Percentiles rank a stretch among this genome's conserved stretches.
Conservation (phyloP, 2,888 invertebrate species). For the Acanthosepion lycidas region DNA sequence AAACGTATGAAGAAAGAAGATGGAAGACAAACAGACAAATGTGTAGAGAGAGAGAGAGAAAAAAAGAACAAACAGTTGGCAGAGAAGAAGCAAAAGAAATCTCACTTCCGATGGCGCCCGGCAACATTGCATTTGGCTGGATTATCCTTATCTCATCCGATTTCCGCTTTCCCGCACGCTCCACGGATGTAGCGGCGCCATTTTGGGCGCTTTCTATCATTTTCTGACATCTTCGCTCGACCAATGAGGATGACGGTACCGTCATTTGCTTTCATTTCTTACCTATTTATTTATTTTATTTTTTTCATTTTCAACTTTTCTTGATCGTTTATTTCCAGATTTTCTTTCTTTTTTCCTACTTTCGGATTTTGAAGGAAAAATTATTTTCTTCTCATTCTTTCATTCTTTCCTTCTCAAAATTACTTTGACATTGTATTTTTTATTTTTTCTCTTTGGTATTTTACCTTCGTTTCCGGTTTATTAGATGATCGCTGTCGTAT, state of each 20-base stretch:
- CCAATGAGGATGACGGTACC: not conserved
- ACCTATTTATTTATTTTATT: not conserved
- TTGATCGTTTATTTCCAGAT: no score
- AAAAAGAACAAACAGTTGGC: not conserved
- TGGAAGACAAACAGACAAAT: not conserved
- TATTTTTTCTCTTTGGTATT: no score
- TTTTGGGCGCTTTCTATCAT: not conserved
- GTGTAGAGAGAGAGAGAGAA: not conserved
- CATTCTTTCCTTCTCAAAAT: no score
- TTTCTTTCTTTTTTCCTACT: no score
- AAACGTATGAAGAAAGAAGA: not conserved
- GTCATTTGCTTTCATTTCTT: no score
- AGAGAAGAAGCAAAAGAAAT: not conserved
- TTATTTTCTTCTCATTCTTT: no score
- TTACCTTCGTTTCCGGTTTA: no score
- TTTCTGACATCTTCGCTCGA: not conserved
- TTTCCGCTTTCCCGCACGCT: not conserved
- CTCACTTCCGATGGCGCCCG: not conserved
- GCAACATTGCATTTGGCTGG: slow-evolving; percentile 20
- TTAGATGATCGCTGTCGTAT: no score
- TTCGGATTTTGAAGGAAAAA: no score
- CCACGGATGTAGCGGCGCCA: not conserved
- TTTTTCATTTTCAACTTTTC: not conserved
- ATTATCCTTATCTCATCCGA: slow-evolving; percentile 33
- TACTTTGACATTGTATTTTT: no score